Evolutionary conservation across 2,113 vertebrate genomes (phyloP).

Genomic region (Pao palembangensis): DNA sequence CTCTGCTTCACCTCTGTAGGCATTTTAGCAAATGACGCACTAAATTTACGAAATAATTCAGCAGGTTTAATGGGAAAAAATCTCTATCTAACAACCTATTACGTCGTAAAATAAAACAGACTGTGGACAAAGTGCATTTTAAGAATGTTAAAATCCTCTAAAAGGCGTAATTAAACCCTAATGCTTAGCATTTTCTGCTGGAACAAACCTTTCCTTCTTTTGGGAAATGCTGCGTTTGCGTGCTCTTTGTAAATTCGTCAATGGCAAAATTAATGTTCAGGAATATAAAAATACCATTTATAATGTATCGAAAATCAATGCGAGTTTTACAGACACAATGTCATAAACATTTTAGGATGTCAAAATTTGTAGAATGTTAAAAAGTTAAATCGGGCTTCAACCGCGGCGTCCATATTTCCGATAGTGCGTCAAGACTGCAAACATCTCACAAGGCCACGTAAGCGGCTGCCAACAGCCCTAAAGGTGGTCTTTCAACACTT

Average conservation of each 20-base stretch:
- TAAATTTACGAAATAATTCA: background rate
- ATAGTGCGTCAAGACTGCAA: fast-evolving
- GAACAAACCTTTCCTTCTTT: background rate
- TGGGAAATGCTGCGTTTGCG: conserved; percentile 11
- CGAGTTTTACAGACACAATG: too few relatives aligned
- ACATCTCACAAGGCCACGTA: conserved; percentile 63
- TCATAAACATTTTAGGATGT: too few relatives aligned
- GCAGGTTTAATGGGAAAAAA: background rate
- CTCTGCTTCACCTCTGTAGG: conserved; percentile 70
- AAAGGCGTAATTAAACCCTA: background rate
- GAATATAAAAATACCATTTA: too few relatives aligned
- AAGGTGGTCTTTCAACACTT: background rate
- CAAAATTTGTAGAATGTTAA: background rate
- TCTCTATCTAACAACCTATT: background rate
- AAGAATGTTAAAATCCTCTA: background rate
- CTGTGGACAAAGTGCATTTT: conserved; percentile 21
- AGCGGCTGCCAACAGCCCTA: conserved; percentile 36
- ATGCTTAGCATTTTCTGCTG: background rate
- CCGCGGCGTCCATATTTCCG: fast-evolving
- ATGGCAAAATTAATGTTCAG: background rate
- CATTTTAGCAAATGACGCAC: conserved; percentile 54
- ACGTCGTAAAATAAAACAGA: background rate
- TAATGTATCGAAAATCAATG: too few relatives aligned
- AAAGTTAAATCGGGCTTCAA: background rate
- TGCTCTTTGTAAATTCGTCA: background rate